phyloP scores from a whole-genome alignment of 2,113 vertebrate species.

The Grammomys surdaster region DNA sequence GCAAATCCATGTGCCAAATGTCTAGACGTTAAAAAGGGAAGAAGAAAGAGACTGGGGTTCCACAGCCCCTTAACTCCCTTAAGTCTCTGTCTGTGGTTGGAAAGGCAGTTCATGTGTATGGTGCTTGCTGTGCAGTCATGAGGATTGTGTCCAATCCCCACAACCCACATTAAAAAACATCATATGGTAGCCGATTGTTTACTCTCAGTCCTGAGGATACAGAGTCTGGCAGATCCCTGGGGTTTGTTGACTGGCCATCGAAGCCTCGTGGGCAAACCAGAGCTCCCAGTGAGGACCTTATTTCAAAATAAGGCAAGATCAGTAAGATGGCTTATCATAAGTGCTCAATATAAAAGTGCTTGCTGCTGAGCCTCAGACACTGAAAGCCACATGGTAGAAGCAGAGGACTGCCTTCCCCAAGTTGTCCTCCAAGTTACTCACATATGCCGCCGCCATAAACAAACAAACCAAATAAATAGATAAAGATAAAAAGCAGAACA shows the following conservation, averaged over 20 bases:
- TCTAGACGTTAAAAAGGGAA: not conserved
- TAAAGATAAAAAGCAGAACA: not conserved
- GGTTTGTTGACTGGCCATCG: too few species aligned
- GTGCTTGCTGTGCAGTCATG: too few species aligned
- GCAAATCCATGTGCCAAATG: not conserved
- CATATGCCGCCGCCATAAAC: not conserved
- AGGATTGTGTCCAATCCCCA: not conserved
- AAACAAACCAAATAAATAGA: not conserved
- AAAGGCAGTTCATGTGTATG: not conserved
- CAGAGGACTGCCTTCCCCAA: not conserved
- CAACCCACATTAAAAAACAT: not conserved
- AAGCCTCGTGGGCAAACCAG: not conserved
- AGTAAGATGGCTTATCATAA: too few species aligned
- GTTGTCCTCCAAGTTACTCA: not conserved
- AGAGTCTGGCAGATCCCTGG: not conserved
- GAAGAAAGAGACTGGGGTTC: not conserved
- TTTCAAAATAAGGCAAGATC: not conserved
- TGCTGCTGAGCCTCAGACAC: not conserved
- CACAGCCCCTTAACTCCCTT: not conserved
- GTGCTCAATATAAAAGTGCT: not conserved
- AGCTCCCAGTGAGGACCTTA: not conserved
- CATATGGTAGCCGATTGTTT: not conserved
- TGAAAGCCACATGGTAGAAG: not conserved
- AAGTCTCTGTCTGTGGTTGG: not conserved
- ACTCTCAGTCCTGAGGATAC: not conserved